Conservation (phyloP, 2,797 vertebrate species). For the Gadopsis bispinosus region DNA sequence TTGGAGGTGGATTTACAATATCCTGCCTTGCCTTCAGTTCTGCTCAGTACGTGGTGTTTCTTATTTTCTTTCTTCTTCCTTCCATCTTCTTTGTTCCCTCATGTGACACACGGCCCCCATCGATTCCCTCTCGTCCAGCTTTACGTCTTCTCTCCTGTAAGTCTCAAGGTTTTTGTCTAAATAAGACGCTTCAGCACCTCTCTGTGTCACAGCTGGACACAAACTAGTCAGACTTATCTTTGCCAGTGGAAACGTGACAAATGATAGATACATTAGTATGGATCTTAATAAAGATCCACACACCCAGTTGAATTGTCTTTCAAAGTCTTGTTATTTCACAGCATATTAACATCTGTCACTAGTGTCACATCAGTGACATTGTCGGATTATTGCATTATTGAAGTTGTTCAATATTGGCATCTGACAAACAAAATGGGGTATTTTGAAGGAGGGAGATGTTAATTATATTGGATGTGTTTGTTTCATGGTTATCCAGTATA, state of each 20-base stretch:
- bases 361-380: slow-evolving; percentile 34
- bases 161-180: slow-evolving; percentile 37
- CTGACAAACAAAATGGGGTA: background rate
- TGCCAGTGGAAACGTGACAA: slow-evolving; percentile 44
- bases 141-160: background rate
- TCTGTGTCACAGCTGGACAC: slow-evolving; percentile 16
- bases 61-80: background rate
- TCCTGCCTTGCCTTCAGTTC: slow-evolving; percentile 32
- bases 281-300: slow-evolving; percentile 62
- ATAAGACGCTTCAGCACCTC: slow-evolving; percentile 29
- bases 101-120: background rate
- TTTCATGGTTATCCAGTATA: background rate
- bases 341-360: slow-evolving; percentile 50
- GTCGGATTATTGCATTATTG: slow-evolving; percentile 23
- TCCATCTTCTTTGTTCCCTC: slow-evolving; percentile 1
- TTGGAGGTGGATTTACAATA: slow-evolving; percentile 52
- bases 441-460: background rate
- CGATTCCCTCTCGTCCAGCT: slow-evolving; percentile 14
- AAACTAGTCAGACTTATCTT: slow-evolving; percentile 32
- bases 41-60: slow-evolving; percentile 33
- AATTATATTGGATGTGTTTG: background rate
- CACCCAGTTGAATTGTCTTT: slow-evolving; percentile 60
- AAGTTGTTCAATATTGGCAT: background rate
- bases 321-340: slow-evolving; percentile 55
- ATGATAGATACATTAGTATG: slow-evolving; percentile 61